Evolutionary conservation across 2,797 vertebrate genomes (phyloP), one percentile per base, ranked within the genome.

Genomic region (Podarcis lilfordi): DNA sequence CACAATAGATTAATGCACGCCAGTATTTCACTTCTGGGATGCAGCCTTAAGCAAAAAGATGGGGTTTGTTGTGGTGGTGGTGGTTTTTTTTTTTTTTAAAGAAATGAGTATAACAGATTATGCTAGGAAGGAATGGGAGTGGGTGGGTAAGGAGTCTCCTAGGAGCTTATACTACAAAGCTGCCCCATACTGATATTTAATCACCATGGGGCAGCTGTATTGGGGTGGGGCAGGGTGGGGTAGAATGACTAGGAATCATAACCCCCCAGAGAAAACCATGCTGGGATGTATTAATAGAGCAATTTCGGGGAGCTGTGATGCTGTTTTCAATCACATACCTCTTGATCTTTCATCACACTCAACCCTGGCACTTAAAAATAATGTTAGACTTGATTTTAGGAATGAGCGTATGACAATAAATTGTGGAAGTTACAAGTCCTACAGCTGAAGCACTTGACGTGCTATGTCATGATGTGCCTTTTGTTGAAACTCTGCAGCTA

Each of bases 31-130:
- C 94, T 96, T 95, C 93, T 97, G 95, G 94, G 95, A 96, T 80
- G 80, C 92, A 93, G 93, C 89, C 84, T 94, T 94, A 96, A 96
- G 94, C 61, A 74, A 96, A 94, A 97, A 93, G 93, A 97, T 95
- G 84, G 89, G 92, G 92, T 96, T 97, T 96, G 80, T 76, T 69
- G 13, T 40, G 13, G 3, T 40, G 1, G 8, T 95, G 5, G 10
- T 7, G 45, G 5, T 19, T 8, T 19, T 10, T 3, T 96, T 95
- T 93, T 19, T 3, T 96, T 95, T 93, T 93, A 95, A 96, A 96
- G 94, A 97, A 97, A 96, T 95, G 93, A 96, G 92, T 94, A 83
- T 90, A 95, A 95, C 95, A 97, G 95, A 96, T 96, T 97, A 96
- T 96, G 92, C 94, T 96, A 94, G 93, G 96, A 96, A 55, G 50